Evolutionary conservation across 2,113 vertebrate species (phyloP).

Genomic region (Microtus richardsoni): DNA sequence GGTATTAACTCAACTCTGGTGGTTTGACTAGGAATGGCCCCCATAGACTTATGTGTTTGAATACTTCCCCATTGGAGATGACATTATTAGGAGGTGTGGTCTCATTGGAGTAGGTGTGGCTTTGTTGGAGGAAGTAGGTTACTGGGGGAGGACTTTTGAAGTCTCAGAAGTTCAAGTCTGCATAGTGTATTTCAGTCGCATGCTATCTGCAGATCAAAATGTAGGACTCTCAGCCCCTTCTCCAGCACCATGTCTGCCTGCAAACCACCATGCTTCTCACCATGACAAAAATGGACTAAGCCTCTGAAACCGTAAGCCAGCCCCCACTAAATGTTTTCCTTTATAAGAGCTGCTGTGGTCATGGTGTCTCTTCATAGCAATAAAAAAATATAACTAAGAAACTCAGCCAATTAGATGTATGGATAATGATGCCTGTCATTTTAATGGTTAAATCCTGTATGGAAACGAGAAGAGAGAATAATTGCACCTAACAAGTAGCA

Average conservation of each 20-base stretch:
- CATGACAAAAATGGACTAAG: background rate
- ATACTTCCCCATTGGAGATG: background rate
- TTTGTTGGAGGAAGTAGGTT: background rate
- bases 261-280: background rate
- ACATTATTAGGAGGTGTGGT: background rate
- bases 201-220: background rate
- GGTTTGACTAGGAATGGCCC: background rate
- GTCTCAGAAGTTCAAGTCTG: background rate
- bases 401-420: background rate
- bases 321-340: background rate
- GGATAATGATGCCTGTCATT: background rate
- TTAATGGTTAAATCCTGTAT: background rate
- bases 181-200: background rate
- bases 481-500: too few relatives aligned
- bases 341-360: background rate
- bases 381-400: background rate
- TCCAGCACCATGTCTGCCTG: background rate
- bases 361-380: background rate
- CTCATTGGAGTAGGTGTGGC: background rate
- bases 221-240: background rate
- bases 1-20: background rate
- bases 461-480: constrained; percentile 17
- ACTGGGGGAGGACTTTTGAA: background rate
- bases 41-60: background rate
- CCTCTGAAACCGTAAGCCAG: background rate